Evolutionary conservation across 2,113 vertebrate genomes (phyloP), one percentile per base, ranked within the genome.

Genomic region (Trichechus manatus): DNA sequence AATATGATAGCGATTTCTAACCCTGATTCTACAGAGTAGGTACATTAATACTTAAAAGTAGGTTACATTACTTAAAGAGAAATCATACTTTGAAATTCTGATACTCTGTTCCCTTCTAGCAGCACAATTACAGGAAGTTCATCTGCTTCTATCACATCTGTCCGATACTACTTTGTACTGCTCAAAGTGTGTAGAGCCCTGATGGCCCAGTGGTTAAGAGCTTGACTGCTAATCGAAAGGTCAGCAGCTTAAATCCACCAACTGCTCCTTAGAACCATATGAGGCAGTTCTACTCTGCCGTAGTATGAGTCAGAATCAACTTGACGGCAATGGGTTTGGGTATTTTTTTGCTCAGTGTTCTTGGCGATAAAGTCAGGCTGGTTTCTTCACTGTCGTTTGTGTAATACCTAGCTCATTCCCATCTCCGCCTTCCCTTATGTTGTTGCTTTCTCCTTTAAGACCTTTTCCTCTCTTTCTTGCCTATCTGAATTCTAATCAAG

Each of bases 401-500:
- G 13, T 25, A 75, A 77, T 44, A 56, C 1, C 59, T 79, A 94
- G 47, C 17, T 77, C 77, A 50, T 93, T 89, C 25, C 61, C 50
- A 53, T 17, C n/a, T 79, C 9, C 86, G 39, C n/a, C 75, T 88
- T 75, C 50, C 9, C 36, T 83, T 64, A 74, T 36, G 56, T 59
- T 53, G 39, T 50, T 77, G n/a, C 25, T 93, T 50, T 89, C 13
- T 59, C 20, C 22, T 59, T 42, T 39, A 91, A 63, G 39, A 79
- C 33, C 10, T 27, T 89, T 72, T 72, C 68, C 44, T 93, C 22
- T 47, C 86, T 61, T 20, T 78, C 36, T 91, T 78, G 33, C 20
- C 50, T 42, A n/a, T 77, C 8, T 44, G 56, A 94, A 87, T 96
- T 84, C 66, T 66, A 91, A 80, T 70, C 74, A 87, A 80, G 75